These are phyloP conservation scores for Saccostrea cuccullata DNA, from an alignment of 1,140 invertebrate genomes.

Conservation along the genomic window DNA sequence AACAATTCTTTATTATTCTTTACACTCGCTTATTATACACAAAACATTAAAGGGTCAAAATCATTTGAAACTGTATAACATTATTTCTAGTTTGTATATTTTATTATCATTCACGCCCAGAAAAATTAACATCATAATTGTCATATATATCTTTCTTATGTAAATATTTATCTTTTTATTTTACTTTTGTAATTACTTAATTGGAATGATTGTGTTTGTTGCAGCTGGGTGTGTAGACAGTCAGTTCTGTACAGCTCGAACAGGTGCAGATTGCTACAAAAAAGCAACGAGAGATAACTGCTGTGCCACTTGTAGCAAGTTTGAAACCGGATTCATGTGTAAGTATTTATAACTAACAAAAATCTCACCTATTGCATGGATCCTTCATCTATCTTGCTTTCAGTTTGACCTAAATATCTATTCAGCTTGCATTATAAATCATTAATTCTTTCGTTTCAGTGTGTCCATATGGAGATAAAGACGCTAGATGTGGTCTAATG, in stretches of 20 bases:
- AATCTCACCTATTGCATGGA: neutral
- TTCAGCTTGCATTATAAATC: neutral
- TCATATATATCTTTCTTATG: no score
- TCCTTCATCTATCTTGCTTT: neutral
- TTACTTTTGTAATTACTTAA: neutral
- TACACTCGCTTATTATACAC: no score
- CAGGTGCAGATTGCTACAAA: constrained; percentile 37
- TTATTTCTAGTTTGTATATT: no score
- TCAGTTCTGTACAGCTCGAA: constrained; percentile 8
- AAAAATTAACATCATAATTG: no score
- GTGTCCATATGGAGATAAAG: constrained; percentile 39
- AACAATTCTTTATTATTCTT: no score
- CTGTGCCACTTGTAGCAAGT: constrained; percentile 43
- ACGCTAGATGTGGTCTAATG: constrained; percentile 19
- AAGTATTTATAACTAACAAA: constrained; percentile 12
- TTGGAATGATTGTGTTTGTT: constrained; percentile 11
- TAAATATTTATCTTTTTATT: neutral
- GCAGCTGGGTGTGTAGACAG: constrained; percentile 32
- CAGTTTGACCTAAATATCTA: neutral
- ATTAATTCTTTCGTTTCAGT: neutral
- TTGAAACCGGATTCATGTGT: constrained; percentile 49
- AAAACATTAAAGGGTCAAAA: no score
- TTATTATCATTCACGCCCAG: no score
- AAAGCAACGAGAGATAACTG: constrained; percentile 32
- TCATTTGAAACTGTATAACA: no score